These are phyloP conservation scores for Tamandua tetradactyla DNA, from an alignment of 2,797 vertebrate genomes.

Conservation along the genomic window DNA sequence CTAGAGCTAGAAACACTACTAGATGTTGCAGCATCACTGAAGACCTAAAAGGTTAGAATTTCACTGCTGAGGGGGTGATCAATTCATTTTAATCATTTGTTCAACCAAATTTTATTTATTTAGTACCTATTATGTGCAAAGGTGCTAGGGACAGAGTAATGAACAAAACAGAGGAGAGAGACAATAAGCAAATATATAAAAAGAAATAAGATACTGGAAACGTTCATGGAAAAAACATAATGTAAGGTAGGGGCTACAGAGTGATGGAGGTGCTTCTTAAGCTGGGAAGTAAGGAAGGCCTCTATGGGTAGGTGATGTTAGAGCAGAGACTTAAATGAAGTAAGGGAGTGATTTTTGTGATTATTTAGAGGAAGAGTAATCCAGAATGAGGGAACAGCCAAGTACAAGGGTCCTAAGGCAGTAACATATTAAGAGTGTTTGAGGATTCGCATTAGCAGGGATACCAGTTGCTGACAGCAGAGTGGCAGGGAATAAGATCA, in stretches of 20 bases:
- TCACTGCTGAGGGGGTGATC: background rate
- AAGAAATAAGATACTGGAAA: conserved; percentile 20
- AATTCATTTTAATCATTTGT: background rate
- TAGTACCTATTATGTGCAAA: background rate
- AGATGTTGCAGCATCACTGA: background rate
- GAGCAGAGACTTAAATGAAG: conserved; percentile 33
- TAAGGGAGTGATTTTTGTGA: background rate
- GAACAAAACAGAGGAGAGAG: background rate
- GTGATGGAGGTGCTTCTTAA: background rate
- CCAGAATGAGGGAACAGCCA: conserved; percentile 2
- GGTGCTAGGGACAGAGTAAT: background rate
- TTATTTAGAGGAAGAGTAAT: background rate
- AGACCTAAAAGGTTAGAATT: background rate
- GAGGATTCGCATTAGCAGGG: background rate
- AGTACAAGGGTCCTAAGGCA: background rate
- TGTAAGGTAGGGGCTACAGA: background rate
- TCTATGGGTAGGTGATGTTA: background rate
- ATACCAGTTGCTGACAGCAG: background rate
- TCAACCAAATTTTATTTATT: background rate
- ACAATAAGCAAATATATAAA: background rate
- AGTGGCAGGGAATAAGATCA: background rate
- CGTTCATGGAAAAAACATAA: conserved; percentile 26
- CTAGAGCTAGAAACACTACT: background rate
- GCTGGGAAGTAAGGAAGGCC: background rate
- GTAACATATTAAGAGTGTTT: background rate